Evolutionary conservation across 1,140 invertebrate species (phyloP).

Genomic region (Adelges cooleyi): DNA sequence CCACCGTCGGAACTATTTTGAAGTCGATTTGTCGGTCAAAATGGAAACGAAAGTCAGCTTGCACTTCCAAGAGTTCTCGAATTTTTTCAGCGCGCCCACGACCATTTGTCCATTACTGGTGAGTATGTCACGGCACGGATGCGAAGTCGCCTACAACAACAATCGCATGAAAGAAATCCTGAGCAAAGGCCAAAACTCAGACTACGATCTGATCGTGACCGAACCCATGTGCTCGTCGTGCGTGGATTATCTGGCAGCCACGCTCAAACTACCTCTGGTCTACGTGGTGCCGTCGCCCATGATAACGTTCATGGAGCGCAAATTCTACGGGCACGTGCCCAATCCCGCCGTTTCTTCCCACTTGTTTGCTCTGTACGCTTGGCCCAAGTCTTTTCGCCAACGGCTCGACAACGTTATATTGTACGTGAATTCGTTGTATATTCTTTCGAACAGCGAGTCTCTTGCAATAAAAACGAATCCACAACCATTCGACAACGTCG

Average conservation of each 20-base stretch:
- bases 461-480: background rate
- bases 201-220: background rate
- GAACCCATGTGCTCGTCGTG: background rate
- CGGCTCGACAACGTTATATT: background rate
- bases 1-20: background rate
- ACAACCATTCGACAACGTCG: background rate
- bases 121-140: too few species aligned
- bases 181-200: background rate
- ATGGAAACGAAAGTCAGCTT: too few species aligned
- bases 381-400: background rate
- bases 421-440: background rate
- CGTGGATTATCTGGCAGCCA: background rate
- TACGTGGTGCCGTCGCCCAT: background rate
- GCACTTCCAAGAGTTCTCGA: too few species aligned
- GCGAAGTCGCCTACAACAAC: too few species aligned
- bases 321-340: too few species aligned
- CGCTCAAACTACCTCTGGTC: background rate
- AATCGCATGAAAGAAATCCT: too few species aligned
- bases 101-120: too few species aligned
- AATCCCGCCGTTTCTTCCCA: background rate
- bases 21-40: slow-evolving; percentile 10
- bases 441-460: background rate
- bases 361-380: background rate
- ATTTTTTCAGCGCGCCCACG: too few species aligned
- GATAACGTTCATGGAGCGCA: background rate